phyloP scores from a whole-genome alignment of 2,888 invertebrate species.

The Gymnoscelis rufifasciata region DNA sequence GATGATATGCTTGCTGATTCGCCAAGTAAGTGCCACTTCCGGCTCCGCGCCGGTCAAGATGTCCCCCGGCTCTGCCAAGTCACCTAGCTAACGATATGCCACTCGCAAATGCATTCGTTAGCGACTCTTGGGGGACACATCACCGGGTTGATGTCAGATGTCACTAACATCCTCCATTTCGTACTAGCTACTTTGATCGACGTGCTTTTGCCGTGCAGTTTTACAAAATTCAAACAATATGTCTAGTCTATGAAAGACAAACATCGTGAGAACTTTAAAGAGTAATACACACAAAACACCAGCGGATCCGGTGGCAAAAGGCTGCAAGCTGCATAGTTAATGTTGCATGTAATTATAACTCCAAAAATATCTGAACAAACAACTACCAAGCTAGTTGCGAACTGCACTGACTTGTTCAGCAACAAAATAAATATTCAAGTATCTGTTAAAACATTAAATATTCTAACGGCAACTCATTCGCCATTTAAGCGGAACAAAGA shows the following conservation, averaged over 20 bases:
- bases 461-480: constrained; percentile 24
- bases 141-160: too few species aligned
- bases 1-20: constrained; percentile 89
- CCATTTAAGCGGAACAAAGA: constrained; percentile 43
- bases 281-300: too few species aligned
- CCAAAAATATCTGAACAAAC: not conserved
- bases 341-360: too few species aligned
- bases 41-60: constrained; percentile 80
- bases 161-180: too few species aligned
- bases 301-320: too few species aligned
- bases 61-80: constrained; percentile 79
- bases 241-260: too few species aligned
- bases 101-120: constrained; percentile 92
- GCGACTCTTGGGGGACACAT: too few species aligned
- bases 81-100: constrained; percentile 84
- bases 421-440: constrained; percentile 4
- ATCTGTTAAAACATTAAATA: constrained; percentile 17
- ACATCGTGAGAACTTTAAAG: too few species aligned
- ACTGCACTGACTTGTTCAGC: constrained; percentile 1
- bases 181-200: too few species aligned
- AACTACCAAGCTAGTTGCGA: not conserved
- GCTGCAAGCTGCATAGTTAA: too few species aligned
- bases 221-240: too few species aligned
- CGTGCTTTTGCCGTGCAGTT: too few species aligned
- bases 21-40: constrained; percentile 91